phyloP scores from a whole-genome alignment of 1,140 invertebrate species.

The Sycophaga agraensis region DNA sequence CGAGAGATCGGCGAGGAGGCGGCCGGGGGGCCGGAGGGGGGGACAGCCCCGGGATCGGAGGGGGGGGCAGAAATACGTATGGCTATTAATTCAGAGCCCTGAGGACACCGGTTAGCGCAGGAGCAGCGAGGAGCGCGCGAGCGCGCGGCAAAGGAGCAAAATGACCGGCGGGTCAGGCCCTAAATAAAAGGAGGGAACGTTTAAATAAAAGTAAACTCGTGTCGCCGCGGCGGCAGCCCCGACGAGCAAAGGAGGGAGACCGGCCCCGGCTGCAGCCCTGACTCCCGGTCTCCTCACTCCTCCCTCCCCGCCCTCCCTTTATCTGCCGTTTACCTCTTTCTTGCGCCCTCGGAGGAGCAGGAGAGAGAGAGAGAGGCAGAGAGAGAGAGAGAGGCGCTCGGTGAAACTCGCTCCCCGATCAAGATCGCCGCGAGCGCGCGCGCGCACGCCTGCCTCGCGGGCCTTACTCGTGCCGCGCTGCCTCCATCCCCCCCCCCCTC shows the following conservation, averaged over 20 bases:
- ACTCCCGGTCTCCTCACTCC: slow-evolving; percentile 12
- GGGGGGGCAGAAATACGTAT: slow-evolving; percentile 50
- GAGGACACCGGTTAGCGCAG: slow-evolving; percentile 46
- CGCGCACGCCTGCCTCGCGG: background rate
- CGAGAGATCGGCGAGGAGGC: slow-evolving; percentile 16
- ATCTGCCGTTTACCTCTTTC: slow-evolving; percentile 23
- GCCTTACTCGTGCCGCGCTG: no score
- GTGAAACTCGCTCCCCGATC: slow-evolving; percentile 28
- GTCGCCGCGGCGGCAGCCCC: slow-evolving; percentile 36
- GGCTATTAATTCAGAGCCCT: slow-evolving; percentile 52
- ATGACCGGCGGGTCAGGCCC: slow-evolving; percentile 54
- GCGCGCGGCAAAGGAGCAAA: slow-evolving; percentile 50
- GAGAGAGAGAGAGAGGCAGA: background rate
- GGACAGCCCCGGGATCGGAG: slow-evolving; percentile 35
- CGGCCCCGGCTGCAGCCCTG: slow-evolving; percentile 1
- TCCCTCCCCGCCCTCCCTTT: slow-evolving; percentile 10
- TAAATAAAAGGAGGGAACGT: slow-evolving; percentile 56
- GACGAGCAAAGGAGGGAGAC: background rate
- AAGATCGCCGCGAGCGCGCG: slow-evolving; percentile 17
- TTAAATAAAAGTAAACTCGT: slow-evolving; percentile 60
- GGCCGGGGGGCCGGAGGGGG: slow-evolving; percentile 31
- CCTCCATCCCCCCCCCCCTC: background rate
- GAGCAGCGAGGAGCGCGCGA: background rate
- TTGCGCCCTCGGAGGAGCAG: background rate
- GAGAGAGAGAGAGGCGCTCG: slow-evolving; percentile 6